Conservation (phyloP, 2,797 vertebrate species). For the Miichthys miiuy region DNA sequence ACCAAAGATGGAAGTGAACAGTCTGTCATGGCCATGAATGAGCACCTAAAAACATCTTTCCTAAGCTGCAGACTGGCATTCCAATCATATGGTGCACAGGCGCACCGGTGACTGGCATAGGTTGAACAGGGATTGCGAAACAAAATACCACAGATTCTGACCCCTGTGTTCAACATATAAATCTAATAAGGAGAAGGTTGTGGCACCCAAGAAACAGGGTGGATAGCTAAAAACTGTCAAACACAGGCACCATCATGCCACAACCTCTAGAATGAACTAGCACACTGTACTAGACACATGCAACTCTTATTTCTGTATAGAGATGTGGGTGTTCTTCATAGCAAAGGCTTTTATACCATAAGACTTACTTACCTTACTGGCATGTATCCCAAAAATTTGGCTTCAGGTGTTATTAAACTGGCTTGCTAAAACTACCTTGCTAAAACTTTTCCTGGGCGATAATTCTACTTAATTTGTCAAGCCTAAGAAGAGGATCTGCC, state of each 20-base stretch:
- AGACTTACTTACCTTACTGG: background rate
- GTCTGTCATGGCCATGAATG: background rate
- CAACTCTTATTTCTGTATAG: background rate
- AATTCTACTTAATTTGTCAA: conserved; percentile 44
- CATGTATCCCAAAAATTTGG: background rate
- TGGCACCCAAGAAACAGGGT: background rate
- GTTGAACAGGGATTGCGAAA: background rate
- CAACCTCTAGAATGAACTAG: too few species aligned
- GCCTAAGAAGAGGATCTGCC: conserved; percentile 27
- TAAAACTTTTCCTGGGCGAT: conserved; percentile 37
- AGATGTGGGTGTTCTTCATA: background rate
- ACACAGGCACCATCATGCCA: background rate
- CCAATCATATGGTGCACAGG: background rate
- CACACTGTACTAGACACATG: background rate
- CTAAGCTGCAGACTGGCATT: background rate
- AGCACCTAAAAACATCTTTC: background rate
- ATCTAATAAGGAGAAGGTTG: background rate
- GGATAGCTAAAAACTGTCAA: background rate
- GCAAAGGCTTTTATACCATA: background rate
- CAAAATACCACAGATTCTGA: background rate
- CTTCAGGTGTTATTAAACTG: conserved; percentile 8
- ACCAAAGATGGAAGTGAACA: background rate
- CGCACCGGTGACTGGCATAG: background rate
- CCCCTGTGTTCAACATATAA: background rate
- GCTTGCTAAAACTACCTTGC: background rate